Conservation (phyloP, 2,113 vertebrate species). For the Himantopus leucocephalus region DNA sequence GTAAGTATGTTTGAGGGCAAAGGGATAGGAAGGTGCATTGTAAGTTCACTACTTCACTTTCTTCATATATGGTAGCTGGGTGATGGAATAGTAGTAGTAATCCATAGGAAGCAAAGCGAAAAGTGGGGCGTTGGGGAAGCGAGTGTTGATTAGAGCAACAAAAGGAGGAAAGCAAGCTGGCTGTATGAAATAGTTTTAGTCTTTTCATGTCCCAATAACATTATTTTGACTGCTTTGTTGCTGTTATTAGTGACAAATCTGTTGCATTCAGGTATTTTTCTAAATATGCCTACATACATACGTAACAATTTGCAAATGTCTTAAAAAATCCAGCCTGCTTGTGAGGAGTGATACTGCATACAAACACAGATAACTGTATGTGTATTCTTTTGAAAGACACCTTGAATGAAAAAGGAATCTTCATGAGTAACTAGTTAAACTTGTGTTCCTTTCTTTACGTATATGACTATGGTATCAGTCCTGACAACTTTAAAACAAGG, state of each 20-base stretch:
- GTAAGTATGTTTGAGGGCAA: not conserved
- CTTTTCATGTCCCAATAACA: not conserved
- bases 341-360: not conserved
- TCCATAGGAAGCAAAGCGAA: not conserved
- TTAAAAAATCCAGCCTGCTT: not conserved
- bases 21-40: not conserved
- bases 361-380: not conserved
- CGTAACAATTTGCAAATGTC: not conserved
- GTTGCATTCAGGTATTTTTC: not conserved
- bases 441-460: not conserved
- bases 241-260: not conserved
- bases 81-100: not conserved
- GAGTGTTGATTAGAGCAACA: not conserved
- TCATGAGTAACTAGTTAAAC: not conserved
- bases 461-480: not conserved
- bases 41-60: not conserved
- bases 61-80: not conserved
- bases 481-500: not conserved
- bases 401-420: not conserved
- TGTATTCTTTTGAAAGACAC: not conserved
- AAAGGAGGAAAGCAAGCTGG: not conserved
- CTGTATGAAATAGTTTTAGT: not conserved
- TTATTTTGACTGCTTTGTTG: not conserved
- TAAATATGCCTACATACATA: not conserved
- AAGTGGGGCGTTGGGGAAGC: not conserved